Conservation (phyloP, 2,797 vertebrate genomes). For the Helicolenus hilgendorfi region DNA sequence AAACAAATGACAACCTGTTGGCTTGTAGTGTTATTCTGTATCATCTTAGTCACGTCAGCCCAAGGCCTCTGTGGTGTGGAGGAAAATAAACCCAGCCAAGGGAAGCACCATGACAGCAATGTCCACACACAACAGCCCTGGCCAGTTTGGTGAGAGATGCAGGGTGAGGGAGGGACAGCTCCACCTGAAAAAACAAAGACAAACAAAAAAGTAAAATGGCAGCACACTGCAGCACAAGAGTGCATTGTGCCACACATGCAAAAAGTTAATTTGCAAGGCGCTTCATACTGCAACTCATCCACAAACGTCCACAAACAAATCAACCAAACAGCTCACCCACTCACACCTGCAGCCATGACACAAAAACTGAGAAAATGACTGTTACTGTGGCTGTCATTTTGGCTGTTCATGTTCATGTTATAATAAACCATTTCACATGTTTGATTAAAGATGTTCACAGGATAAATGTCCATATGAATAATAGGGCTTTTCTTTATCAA, state of each 20-base stretch:
- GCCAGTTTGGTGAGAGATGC: background rate
- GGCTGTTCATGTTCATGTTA: background rate
- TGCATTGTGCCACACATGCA: background rate
- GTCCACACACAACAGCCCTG: background rate
- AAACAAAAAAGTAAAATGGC: background rate
- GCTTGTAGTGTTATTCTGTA: background rate
- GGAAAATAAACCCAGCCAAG: background rate
- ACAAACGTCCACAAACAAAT: background rate
- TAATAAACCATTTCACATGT: background rate
- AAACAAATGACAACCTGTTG: constrained; percentile 8
- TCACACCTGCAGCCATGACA: background rate
- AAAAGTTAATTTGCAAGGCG: background rate
- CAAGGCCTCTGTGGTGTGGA: background rate
- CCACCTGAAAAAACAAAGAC: background rate
- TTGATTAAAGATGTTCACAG: background rate
- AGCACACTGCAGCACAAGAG: background rate
- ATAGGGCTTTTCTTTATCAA: background rate
- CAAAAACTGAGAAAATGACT: background rate
- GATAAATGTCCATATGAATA: background rate
- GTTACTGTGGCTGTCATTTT: background rate
- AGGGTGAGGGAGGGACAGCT: background rate
- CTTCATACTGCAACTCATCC: background rate
- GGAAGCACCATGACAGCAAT: background rate
- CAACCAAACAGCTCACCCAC: background rate
- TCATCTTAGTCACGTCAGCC: background rate